These are phyloP conservation scores for Ageneiosus marmoratus DNA, from an alignment of 2,113 vertebrate species.

Conservation along the genomic window DNA sequence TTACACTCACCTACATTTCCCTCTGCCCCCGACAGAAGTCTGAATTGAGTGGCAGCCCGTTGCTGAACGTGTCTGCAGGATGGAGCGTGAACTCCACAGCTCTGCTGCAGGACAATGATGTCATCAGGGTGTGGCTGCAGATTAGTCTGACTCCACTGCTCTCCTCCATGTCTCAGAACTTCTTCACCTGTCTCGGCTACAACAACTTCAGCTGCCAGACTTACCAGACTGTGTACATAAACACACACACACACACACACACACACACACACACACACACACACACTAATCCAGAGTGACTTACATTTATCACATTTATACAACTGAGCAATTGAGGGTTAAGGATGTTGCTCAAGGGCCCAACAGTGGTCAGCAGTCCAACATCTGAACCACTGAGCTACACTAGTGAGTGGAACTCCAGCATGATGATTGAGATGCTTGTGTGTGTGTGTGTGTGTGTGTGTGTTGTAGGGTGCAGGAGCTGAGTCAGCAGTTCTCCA, in stretches of 20 bases:
- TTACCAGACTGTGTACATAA: conserved; percentile 72
- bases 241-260: conserved; percentile 12
- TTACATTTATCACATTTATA: too few species aligned
- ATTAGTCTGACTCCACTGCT: conserved; percentile 70
- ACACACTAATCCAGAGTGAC: too few species aligned
- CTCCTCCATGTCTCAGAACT: conserved; percentile 64
- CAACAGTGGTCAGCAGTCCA: too few species aligned
- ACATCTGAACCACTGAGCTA: too few species aligned
- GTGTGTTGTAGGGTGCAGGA: conserved; percentile 35
- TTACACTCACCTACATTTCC: too few species aligned
- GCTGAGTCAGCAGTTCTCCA: conserved; percentile 61
- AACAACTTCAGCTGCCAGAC: conserved; percentile 74
- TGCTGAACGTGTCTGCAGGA: conserved; percentile 59
- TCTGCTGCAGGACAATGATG: conserved; percentile 60
- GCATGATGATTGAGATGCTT: not conserved
- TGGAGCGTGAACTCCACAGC: conserved; percentile 35
- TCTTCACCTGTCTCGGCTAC: conserved; percentile 73
- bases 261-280: not conserved
- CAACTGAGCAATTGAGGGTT: too few species aligned
- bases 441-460: too few species aligned
- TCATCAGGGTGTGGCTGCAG: conserved; percentile 71
- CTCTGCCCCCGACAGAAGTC: conserved; percentile 57
- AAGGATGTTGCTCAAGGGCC: too few species aligned
- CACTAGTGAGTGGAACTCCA: not conserved
- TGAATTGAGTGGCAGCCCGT: conserved; percentile 53